Base-by-base conservation (phyloP, 2,113 vertebrate genomes). In the Monopterus albus region DNA sequence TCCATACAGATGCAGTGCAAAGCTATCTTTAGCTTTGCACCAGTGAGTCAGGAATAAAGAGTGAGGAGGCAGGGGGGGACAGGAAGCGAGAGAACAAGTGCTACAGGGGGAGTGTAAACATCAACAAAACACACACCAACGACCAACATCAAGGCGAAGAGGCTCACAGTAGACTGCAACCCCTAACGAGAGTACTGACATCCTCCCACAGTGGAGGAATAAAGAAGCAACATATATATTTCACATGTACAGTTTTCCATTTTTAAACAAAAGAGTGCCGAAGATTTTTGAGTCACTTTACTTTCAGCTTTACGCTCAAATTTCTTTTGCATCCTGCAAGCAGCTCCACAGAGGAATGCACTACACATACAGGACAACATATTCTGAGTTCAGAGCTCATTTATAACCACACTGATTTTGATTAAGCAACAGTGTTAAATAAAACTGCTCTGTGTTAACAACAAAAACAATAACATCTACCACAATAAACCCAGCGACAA, bases 71-170 rank as follows among this genome's bases (percentile, higher is more conserved):
- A 63, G n/a, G n/a, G n/a, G n/a, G n/a, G 53, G 58, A 49, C 49
- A 47, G 72, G 55, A 72, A 62, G 60, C n/a, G 1, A 59, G 63
- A 60, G 60, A 59, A 68, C 15, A 17, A 49, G 43, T 58, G 72
- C 72, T 73, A 74, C 63, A 50, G 78, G 69, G 66, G 66, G 56
- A 75, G 51, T 64, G 79, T 67, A 75, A 81, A 81, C 79, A 82
- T 51, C 58, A 82, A 81, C 59, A 83, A 72, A 78, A 78, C 55
- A 61, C 74, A 68, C 55, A 72, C 28, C 59, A 43, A 51, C 49
- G 29, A 64, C 56, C 20, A 28, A 68, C 72, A 66, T 51, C 21
- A 63, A 72, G 56, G 42, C 51, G 18, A 61, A 58, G 29, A 66
- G 33, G 26, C 51, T 70, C 43, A 49, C 49, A 75, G 59, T 35